phyloP scores from a whole-genome alignment of 1,140 invertebrate species.

The Bathynomus jamesi region DNA sequence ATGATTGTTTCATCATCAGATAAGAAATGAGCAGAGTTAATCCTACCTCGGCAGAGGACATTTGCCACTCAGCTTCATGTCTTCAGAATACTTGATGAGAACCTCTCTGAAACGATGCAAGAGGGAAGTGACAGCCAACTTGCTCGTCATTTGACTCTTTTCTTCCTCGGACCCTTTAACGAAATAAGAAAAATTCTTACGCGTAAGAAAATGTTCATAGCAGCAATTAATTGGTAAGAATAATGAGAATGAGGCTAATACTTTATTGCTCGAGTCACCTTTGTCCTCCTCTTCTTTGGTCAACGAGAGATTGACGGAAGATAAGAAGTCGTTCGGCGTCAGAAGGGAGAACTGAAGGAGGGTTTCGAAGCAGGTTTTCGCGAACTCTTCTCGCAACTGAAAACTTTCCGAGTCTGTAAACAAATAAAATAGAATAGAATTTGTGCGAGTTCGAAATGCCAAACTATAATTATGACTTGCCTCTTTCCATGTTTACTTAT shows the following conservation, averaged over 20 bases:
- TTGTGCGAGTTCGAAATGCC: too few species aligned
- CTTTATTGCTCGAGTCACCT: slow-evolving; percentile 25
- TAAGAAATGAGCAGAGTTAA: too few species aligned
- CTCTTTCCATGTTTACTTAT: too few species aligned
- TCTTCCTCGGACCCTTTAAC: neutral
- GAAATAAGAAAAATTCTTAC: neutral
- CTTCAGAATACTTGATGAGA: slow-evolving; percentile 74
- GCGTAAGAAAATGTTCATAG: neutral
- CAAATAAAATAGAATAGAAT: neutral
- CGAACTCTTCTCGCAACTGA: slow-evolving; percentile 85
- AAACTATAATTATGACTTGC: too few species aligned
- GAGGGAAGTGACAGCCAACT: slow-evolving; percentile 80
- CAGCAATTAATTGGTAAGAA: neutral
- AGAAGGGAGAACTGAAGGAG: slow-evolving; percentile 80
- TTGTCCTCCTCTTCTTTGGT: slow-evolving; percentile 10
- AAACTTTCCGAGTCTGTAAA: slow-evolving; percentile 63
- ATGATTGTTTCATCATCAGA: too few species aligned
- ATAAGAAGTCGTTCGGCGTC: slow-evolving; percentile 19
- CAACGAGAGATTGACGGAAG: neutral
- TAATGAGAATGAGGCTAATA: neutral
- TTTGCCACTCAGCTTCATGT: slow-evolving; percentile 66
- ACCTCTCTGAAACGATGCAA: slow-evolving; percentile 90
- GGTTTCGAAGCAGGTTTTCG: slow-evolving; percentile 92
- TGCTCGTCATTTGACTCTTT: slow-evolving; percentile 56
- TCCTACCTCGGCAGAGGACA: slow-evolving; percentile 78